Evolutionary conservation across 2,888 invertebrate species (phyloP).

Genomic region (Autographa pulchrina): DNA sequence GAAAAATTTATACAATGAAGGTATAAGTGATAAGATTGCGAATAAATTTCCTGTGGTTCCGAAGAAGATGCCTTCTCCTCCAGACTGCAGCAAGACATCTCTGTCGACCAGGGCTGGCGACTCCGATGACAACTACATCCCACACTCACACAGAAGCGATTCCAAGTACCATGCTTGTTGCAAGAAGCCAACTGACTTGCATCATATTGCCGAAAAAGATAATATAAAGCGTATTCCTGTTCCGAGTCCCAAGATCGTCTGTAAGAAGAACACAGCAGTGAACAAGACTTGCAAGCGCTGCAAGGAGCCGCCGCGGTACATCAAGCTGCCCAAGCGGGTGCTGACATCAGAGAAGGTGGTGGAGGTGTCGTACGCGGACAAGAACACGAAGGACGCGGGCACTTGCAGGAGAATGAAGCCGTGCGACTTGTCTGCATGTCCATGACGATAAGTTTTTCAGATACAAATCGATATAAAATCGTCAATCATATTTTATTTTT

Average conservation of each 20-base stretch:
- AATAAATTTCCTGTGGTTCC: conserved; percentile 36
- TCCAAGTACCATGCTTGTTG: conserved; percentile 76
- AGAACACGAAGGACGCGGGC: neutral
- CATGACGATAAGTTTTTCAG: neutral
- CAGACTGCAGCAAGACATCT: conserved; percentile 12
- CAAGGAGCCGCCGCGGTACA: conserved; percentile 21
- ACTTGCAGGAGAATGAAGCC: conserved; percentile 17
- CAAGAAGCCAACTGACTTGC: conserved; percentile 36
- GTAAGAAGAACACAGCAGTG: conserved; percentile 9
- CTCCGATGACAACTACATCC: conserved; percentile 57
- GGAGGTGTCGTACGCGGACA: neutral
- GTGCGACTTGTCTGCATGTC: neutral
- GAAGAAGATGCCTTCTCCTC: neutral
- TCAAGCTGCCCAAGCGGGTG: conserved; percentile 38
- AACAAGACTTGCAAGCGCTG: conserved; percentile 7
- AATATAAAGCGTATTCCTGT: neutral
- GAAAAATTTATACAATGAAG: conserved; percentile 77
- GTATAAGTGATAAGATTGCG: conserved; percentile 70
- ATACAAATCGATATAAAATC: conserved; percentile 27
- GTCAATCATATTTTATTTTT: conserved; percentile 35
- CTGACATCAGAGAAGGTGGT: conserved; percentile 42
- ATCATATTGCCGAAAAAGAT: neutral
- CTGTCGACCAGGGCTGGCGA: conserved; percentile 4
- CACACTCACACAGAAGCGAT: conserved; percentile 65
- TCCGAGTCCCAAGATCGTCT: neutral